Conservation (phyloP, 2,888 invertebrate species). For the Mythimna vitellina region DNA sequence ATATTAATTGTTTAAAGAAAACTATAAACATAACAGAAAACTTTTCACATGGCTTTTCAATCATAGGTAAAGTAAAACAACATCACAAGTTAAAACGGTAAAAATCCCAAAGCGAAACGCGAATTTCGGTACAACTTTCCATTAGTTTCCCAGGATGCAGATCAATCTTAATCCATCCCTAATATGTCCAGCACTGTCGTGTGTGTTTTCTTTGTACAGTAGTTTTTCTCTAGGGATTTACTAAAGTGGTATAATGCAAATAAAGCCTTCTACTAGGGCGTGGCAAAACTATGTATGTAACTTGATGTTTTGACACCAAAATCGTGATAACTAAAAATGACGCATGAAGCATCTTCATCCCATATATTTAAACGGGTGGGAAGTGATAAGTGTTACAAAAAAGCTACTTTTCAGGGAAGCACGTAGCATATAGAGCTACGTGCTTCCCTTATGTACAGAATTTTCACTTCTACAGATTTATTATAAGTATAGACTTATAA, state of each 20-base stretch:
- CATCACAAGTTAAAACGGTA: background rate
- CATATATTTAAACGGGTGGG: too few species aligned
- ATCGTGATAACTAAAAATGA: background rate
- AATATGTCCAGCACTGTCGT: conserved; percentile 4
- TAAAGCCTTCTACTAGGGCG: background rate
- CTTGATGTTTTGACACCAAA: background rate
- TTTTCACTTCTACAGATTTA: too few species aligned
- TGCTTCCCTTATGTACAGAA: too few species aligned
- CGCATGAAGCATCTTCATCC: too few species aligned
- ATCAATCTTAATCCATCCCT: conserved; percentile 36
- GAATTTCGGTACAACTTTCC: background rate
- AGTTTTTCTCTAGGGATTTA: background rate
- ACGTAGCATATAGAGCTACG: too few species aligned
- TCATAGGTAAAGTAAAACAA: background rate
- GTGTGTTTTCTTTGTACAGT: conserved; percentile 1
- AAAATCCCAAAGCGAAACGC: background rate
- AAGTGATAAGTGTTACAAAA: too few species aligned
- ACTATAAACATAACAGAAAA: too few species aligned
- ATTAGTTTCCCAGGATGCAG: conserved; percentile 19
- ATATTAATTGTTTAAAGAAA: too few species aligned
- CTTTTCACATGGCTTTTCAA: too few species aligned
- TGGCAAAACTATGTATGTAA: background rate
- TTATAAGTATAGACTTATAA: too few species aligned
- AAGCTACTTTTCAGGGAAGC: too few species aligned
- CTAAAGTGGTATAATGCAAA: background rate